phyloP scores from a whole-genome alignment of 2,113 vertebrate species.

The zebrafish (Danio rerio) region DNA sequence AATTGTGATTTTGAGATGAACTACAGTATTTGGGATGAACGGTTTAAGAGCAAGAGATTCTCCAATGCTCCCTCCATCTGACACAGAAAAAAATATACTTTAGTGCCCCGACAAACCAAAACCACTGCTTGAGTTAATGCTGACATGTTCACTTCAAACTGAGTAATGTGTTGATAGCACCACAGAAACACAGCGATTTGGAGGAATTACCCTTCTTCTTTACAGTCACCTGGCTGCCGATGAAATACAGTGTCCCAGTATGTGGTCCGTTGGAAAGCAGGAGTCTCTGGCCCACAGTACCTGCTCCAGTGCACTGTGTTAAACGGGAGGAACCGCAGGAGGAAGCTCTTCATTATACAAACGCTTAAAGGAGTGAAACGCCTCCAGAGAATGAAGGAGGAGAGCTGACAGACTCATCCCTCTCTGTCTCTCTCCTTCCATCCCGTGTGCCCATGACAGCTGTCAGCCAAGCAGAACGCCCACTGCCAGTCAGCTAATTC shows the following conservation, averaged over 20 bases:
- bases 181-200: not conserved
- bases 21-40: too few relatives aligned
- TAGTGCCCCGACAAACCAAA: not conserved
- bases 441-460: slow-evolving; percentile 73
- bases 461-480: slow-evolving; percentile 76
- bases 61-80: not conserved
- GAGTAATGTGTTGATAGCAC: not conserved
- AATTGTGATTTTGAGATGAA: too few relatives aligned
- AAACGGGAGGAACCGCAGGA: slow-evolving; percentile 33
- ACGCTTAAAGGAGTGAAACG: not conserved
- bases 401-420: slow-evolving; percentile 73
- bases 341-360: slow-evolving; percentile 52
- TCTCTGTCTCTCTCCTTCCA: slow-evolving; percentile 75
- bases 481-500: slow-evolving; percentile 75
- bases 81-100: not conserved
- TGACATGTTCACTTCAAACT: not conserved
- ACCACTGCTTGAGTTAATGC: not conserved
- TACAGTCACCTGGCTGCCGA: not conserved
- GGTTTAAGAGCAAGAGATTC: not conserved
- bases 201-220: not conserved
- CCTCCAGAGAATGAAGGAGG: slow-evolving; percentile 57
- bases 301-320: slow-evolving; percentile 6
- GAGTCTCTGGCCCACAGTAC: slow-evolving; percentile 15
- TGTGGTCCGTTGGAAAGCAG: not conserved
- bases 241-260: not conserved